Evolutionary conservation across 2,888 invertebrate genomes (phyloP).

Genomic region (Sesamia inferens): DNA sequence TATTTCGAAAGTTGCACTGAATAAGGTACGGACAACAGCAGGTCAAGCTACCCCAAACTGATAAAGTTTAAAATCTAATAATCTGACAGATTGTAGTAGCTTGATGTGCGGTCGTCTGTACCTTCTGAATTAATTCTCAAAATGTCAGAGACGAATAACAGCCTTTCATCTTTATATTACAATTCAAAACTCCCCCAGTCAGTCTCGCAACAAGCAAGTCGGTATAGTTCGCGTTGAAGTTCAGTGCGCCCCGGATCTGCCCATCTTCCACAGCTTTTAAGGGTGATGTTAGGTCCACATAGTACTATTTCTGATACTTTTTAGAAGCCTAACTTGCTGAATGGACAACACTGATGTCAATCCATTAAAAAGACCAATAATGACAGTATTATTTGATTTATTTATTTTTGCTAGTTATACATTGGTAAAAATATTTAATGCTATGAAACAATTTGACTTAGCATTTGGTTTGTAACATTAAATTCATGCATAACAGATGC

Average conservation of each 20-base stretch:
- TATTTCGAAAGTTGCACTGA: too few species aligned
- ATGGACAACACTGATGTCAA: neutral
- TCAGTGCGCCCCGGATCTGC: constrained; percentile 96
- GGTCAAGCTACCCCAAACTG: too few species aligned
- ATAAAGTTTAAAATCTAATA: too few species aligned
- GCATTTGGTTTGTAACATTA: constrained; percentile 86
- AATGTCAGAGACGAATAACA: neutral
- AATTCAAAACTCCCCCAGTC: constrained; percentile 83
- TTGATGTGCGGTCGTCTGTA: neutral
- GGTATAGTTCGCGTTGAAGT: constrained; percentile 97
- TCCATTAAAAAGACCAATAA: constrained; percentile 42
- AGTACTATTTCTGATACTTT: constrained; percentile 79
- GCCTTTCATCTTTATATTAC: neutral
- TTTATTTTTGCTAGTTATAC: constrained; percentile 89
- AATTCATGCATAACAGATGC: constrained; percentile 80
- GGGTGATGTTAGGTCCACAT: constrained; percentile 92
- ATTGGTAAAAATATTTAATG: constrained; percentile 89
- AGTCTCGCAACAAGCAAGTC: constrained; percentile 95
- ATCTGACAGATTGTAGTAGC: too few species aligned
- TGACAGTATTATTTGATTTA: constrained; percentile 89
- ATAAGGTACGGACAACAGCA: too few species aligned
- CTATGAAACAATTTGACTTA: constrained; percentile 89
- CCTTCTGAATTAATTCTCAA: neutral
- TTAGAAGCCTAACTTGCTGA: neutral
- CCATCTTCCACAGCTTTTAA: constrained; percentile 93